A percentile compares a stretch with the other conserved stretches of the same genome.
Evolutionary conservation across 1,140 invertebrate genomes (phyloP).

Genomic region (Octopus sinensis): DNA sequence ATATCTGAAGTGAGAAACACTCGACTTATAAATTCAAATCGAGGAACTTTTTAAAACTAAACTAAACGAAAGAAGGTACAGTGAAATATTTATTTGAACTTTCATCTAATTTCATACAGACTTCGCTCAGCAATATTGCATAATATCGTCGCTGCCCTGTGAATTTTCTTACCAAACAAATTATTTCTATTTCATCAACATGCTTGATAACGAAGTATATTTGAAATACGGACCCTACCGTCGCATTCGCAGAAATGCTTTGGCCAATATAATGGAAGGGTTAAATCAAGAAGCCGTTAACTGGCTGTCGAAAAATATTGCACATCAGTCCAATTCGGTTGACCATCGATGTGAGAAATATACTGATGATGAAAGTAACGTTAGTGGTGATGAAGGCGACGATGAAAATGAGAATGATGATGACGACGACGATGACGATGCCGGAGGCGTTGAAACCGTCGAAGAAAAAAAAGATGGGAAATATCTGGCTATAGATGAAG

Average conservation of each 20-base stretch:
- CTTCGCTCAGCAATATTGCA: too few relatives aligned
- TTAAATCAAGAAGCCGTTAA: not conserved
- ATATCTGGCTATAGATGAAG: not conserved
- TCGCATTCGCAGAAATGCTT: not conserved
- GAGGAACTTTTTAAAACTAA: too few relatives aligned
- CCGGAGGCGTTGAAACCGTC: not conserved
- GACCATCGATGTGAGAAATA: too few relatives aligned
- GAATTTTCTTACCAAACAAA: not conserved
- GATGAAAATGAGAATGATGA: not conserved
- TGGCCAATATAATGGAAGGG: not conserved
- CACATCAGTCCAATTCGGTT: too few relatives aligned
- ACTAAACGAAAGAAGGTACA: too few relatives aligned
- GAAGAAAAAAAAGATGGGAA: not conserved
- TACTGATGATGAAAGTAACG: not conserved
- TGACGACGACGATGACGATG: not conserved
- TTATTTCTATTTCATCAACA: not conserved
- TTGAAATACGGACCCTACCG: not conserved
- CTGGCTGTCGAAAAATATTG: not conserved
- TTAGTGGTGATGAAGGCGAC: not conserved
- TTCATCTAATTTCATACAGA: too few relatives aligned
- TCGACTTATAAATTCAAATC: too few relatives aligned
- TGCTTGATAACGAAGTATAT: not conserved
- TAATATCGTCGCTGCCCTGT: too few relatives aligned
- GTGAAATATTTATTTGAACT: too few relatives aligned
- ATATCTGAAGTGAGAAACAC: too few relatives aligned